These are phyloP conservation scores for Neodiprion fabricii DNA, from an alignment of 1,140 invertebrate genomes.

Conservation along the genomic window DNA sequence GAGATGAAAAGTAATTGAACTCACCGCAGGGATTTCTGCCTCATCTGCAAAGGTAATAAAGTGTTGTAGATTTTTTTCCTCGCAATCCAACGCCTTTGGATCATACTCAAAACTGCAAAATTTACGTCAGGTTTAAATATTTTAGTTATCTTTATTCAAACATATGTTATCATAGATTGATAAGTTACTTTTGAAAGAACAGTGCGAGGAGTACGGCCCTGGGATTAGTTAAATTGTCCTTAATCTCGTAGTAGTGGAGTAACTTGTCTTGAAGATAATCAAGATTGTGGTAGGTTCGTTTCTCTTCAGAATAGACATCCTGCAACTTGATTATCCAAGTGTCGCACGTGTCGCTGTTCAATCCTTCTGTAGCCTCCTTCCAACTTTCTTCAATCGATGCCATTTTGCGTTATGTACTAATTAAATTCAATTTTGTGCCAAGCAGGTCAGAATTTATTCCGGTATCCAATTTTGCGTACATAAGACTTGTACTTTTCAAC, in stretches of 20 bases:
- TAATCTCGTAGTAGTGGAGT: constrained; percentile 57
- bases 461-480: too few relatives aligned
- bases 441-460: too few relatives aligned
- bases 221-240: constrained; percentile 56
- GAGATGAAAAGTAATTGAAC: constrained; percentile 15
- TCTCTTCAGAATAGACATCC: constrained; percentile 54
- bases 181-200: constrained; percentile 65
- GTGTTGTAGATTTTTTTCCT: constrained; percentile 59
- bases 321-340: constrained; percentile 50
- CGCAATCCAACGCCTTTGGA: constrained; percentile 58
- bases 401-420: constrained; percentile 39
- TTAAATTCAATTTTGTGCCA: too few relatives aligned
- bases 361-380: constrained; percentile 51
- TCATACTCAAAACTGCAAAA: constrained; percentile 61
- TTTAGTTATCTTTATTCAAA: too few relatives aligned
- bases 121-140: background rate
- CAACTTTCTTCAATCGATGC: constrained; percentile 53
- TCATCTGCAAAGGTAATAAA: constrained; percentile 59
- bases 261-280: constrained; percentile 60
- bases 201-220: constrained; percentile 61
- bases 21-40: constrained; percentile 52
- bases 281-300: constrained; percentile 60
- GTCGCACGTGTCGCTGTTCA: constrained; percentile 44
- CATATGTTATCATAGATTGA: background rate
- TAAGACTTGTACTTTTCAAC: too few relatives aligned